Evolutionary conservation across 2,113 vertebrate genomes (phyloP).

Genomic region (Aphelocoma coerulescens): DNA sequence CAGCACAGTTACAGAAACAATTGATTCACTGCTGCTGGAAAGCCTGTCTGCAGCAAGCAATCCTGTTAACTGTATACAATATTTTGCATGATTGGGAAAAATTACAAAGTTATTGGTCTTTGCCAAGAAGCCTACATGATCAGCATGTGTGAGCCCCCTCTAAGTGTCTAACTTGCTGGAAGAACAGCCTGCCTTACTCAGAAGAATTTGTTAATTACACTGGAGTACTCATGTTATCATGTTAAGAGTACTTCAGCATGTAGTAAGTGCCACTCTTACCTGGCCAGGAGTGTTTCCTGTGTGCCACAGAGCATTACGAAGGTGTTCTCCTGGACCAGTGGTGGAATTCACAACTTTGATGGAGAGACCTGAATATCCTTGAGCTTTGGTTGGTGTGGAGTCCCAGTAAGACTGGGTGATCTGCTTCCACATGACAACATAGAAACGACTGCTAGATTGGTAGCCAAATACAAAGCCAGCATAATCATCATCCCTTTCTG

Average conservation of each 20-base stretch:
- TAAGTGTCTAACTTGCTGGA: not conserved
- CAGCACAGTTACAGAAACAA: not conserved
- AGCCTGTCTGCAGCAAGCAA: not conserved
- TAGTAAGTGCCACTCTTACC: constrained; percentile 65
- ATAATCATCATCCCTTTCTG: constrained; percentile 95
- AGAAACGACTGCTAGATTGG: constrained; percentile 97
- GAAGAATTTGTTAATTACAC: not conserved
- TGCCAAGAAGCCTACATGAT: not conserved
- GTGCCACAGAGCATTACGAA: constrained; percentile 97
- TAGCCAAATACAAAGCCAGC: constrained; percentile 98
- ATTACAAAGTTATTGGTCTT: not conserved
- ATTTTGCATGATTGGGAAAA: not conserved
- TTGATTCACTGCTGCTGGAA: not conserved
- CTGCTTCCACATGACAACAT: constrained; percentile 99
- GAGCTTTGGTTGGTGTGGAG: constrained; percentile 88
- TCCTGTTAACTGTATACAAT: not conserved
- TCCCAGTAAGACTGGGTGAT: constrained; percentile 98
- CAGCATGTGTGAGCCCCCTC: not conserved
- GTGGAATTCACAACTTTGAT: constrained; percentile 99
- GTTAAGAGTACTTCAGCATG: not conserved
- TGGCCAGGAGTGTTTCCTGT: constrained; percentile 95
- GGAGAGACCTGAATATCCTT: constrained; percentile 94
- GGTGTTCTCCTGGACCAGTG: constrained; percentile 95
- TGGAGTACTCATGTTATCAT: not conserved
- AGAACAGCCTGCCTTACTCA: not conserved